phyloP scores from a whole-genome alignment of 1,140 invertebrate genomes.

The Himalopsyche phryganea region DNA sequence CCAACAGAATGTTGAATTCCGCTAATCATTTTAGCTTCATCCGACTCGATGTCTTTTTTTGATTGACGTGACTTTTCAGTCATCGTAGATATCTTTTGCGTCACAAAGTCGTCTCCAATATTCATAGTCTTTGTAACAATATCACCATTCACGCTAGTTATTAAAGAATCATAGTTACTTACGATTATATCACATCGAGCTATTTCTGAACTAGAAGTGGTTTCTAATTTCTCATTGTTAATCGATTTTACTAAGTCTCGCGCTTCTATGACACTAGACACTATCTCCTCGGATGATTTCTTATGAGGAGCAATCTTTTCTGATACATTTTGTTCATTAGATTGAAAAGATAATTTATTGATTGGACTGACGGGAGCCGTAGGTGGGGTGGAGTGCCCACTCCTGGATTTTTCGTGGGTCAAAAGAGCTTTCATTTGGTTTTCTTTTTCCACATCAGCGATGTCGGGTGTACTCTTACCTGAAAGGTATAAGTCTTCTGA shows the following conservation, averaged over 20 bases:
- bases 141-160: slow-evolving; percentile 35
- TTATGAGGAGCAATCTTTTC: not conserved
- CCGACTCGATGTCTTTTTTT: slow-evolving; percentile 35
- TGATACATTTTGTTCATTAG: slow-evolving; percentile 1
- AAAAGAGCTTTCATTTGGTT: slow-evolving; percentile 21
- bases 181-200: slow-evolving; percentile 21
- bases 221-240: slow-evolving; percentile 2
- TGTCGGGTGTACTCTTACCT: slow-evolving; percentile 39
- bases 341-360: slow-evolving; percentile 23
- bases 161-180: slow-evolving; percentile 24
- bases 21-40: slow-evolving; percentile 39
- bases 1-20: slow-evolving; percentile 48
- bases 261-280: not conserved
- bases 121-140: slow-evolving; percentile 50
- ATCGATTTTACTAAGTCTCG: slow-evolving; percentile 6
- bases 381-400: slow-evolving; percentile 51
- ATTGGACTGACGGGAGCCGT: slow-evolving; percentile 57
- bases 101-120: slow-evolving; percentile 49
- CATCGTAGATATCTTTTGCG: slow-evolving; percentile 52
- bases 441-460: slow-evolving; percentile 35
- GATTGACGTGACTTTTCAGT: slow-evolving; percentile 45
- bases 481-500: slow-evolving; percentile 27
- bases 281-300: not conserved
- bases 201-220: slow-evolving; percentile 15
- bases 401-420: slow-evolving; percentile 10